These are phyloP conservation scores for Aptenodytes patagonicus DNA, from an alignment of 2,113 vertebrate genomes.

Conservation along the genomic window DNA sequence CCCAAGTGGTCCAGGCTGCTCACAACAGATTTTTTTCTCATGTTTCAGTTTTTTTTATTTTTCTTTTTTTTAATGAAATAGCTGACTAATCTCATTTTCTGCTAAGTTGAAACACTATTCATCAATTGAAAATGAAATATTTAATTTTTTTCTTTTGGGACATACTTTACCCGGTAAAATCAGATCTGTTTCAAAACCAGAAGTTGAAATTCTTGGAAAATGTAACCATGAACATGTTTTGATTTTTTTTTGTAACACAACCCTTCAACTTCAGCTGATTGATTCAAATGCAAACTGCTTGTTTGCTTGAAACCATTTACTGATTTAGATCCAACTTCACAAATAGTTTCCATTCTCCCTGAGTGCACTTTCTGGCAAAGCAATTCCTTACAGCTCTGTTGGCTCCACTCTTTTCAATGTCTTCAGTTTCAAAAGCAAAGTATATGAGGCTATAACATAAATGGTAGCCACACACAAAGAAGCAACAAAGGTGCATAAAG, in stretches of 20 bases:
- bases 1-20: neutral
- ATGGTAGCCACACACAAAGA: neutral
- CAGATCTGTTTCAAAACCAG: neutral
- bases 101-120: neutral
- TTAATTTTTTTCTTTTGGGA: neutral
- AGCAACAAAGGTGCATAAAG: neutral
- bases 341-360: slow-evolving; percentile 46
- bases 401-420: neutral
- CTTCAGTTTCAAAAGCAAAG: neutral
- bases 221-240: neutral
- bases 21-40: neutral
- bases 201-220: neutral
- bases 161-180: neutral
- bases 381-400: neutral
- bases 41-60: neutral
- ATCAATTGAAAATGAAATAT: neutral
- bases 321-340: slow-evolving; percentile 3
- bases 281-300: neutral
- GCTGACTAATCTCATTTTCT: neutral
- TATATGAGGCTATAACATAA: neutral
- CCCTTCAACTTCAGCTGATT: neutral
- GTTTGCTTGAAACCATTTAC: slow-evolving; percentile 4
- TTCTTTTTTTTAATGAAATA: neutral
- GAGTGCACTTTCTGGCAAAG: neutral
- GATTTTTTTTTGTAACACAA: neutral